Conservation (phyloP, 1,140 invertebrate species). For the Microplitis mediator region DNA sequence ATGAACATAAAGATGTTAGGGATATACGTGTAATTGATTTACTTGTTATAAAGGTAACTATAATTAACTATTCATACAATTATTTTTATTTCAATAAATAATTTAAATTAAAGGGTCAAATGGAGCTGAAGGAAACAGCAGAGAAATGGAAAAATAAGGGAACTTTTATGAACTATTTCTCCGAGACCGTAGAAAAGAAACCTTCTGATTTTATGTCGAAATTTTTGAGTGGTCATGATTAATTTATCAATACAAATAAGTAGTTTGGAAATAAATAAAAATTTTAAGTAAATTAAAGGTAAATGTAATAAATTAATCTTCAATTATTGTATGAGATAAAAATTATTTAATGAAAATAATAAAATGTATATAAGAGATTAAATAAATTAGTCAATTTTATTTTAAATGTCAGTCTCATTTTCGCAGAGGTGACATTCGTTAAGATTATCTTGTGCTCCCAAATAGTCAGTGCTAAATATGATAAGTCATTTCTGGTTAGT, state of each 20-base stretch:
- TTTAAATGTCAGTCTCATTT: too few relatives aligned
- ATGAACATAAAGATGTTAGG: constrained; percentile 74
- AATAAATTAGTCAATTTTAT: not conserved
- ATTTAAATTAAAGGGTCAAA: constrained; percentile 78
- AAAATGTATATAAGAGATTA: constrained; percentile 5
- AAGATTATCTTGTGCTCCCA: too few relatives aligned
- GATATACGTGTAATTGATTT: constrained; percentile 90
- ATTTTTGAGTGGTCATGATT: constrained; percentile 76
- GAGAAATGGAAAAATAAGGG: constrained; percentile 87
- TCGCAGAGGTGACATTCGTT: too few relatives aligned
- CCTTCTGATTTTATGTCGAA: constrained; percentile 93
- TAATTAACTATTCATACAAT: not conserved
- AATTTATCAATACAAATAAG: constrained; percentile 35
- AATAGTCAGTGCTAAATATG: too few relatives aligned
- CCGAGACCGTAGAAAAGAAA: constrained; percentile 82
- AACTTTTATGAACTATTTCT: constrained; percentile 86
- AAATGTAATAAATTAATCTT: not conserved
- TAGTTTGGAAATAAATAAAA: constrained; percentile 4
- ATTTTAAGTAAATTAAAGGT: not conserved
- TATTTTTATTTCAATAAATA: constrained; percentile 11
- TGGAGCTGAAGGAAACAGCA: constrained; percentile 88
- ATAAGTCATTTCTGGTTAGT: too few relatives aligned
- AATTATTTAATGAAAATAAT: not conserved
- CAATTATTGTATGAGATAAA: constrained; percentile 11
- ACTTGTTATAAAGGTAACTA: constrained; percentile 84